phyloP scores from a whole-genome alignment of 2,113 vertebrate species.

The Dipodomys ordii region DNA sequence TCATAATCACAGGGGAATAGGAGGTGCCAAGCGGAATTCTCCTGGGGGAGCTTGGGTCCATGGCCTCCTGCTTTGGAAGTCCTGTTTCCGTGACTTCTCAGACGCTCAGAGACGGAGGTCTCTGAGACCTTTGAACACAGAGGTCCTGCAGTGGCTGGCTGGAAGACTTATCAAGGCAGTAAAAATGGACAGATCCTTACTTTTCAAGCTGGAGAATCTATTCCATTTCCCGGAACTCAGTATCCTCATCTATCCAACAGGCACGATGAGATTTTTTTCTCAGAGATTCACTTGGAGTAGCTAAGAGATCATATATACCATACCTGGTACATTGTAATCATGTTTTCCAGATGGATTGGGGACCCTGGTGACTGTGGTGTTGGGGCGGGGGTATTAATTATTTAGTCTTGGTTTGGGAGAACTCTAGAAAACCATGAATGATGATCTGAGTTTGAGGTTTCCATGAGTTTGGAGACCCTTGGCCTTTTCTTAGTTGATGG shows the following conservation, averaged over 20 bases:
- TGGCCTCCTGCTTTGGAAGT: neutral
- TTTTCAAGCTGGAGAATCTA: neutral
- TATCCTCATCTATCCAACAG: neutral
- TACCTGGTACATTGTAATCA: neutral
- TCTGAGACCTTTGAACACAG: neutral
- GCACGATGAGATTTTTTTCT: neutral
- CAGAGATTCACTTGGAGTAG: neutral
- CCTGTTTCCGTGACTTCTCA: neutral
- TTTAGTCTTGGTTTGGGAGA: conserved; percentile 23
- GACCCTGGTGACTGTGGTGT: neutral
- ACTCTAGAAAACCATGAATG: neutral
- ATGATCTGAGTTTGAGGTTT: neutral
- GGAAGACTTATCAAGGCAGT: neutral
- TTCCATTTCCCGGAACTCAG: neutral
- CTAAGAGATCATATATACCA: neutral
- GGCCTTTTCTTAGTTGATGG: neutral
- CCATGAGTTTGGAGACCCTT: neutral
- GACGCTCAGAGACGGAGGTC: neutral
- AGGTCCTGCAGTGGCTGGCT: neutral
- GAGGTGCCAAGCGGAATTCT: neutral
- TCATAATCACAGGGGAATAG: neutral
- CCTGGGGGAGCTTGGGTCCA: neutral
- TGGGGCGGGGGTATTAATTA: neutral
- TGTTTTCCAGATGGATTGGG: neutral
- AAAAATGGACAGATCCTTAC: neutral